Evolutionary conservation across 2,888 invertebrate genomes (phyloP).

Genomic region (Ectemnius cavifrons): DNA sequence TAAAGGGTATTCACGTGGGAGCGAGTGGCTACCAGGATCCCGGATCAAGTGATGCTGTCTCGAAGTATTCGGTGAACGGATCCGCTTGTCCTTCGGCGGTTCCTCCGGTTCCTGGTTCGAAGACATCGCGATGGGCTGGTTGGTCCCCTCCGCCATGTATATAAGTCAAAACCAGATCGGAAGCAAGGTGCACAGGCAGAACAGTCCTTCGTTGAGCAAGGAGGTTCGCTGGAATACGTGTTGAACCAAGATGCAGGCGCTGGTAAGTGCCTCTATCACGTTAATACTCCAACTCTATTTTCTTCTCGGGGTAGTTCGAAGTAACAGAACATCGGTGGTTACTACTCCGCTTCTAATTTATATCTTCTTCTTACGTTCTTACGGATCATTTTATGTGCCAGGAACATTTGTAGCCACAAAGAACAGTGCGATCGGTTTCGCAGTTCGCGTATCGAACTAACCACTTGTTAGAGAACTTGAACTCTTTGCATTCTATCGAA

Average conservation of each 20-base stretch:
- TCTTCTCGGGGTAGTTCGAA: no score
- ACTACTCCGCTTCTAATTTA: neutral
- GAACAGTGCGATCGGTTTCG: no score
- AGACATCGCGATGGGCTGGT: constrained; percentile 48
- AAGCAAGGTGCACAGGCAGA: constrained; percentile 62
- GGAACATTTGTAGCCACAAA: no score
- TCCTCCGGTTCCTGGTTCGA: constrained; percentile 65
- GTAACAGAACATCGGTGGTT: neutral
- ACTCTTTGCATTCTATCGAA: neutral
- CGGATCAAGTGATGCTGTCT: constrained; percentile 50
- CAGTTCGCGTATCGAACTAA: neutral
- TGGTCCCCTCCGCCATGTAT: constrained; percentile 56
- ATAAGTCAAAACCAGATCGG: constrained; percentile 68
- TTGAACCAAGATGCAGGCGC: constrained; percentile 45
- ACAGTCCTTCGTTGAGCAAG: constrained; percentile 68
- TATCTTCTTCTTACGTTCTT: neutral
- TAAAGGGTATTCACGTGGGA: constrained; percentile 20
- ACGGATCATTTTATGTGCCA: no score
- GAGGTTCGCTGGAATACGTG: constrained; percentile 58
- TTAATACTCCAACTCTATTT: neutral
- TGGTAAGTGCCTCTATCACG: constrained; percentile 51
- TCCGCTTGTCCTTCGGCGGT: constrained; percentile 58
- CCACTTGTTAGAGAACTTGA: no score
- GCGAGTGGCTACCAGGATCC: constrained; percentile 45
- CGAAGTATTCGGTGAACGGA: constrained; percentile 55